Evolutionary conservation across 2,888 invertebrate species (phyloP).

Genomic region (Chymomyza caudatula): DNA sequence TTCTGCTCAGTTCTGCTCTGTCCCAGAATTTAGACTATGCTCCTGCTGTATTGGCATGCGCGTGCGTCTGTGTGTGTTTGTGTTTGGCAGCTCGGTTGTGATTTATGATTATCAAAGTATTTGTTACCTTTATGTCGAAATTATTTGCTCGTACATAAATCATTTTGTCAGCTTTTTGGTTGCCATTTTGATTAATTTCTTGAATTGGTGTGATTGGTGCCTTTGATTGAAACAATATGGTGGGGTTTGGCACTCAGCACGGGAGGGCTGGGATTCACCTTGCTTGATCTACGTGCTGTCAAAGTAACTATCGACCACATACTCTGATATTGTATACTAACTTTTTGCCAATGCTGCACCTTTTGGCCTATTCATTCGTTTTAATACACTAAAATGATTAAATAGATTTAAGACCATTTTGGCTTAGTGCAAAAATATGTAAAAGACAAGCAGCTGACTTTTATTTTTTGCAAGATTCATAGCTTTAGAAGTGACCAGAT

Average conservation of each 20-base stretch:
- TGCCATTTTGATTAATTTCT: slow-evolving; percentile 67
- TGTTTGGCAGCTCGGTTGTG: slow-evolving; percentile 36
- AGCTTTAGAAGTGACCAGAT: too few relatives aligned
- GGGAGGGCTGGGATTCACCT: too few relatives aligned
- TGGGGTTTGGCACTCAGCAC: background rate
- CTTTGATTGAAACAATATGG: slow-evolving; percentile 29
- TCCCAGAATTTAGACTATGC: slow-evolving; percentile 2
- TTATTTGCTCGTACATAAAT: slow-evolving; percentile 67
- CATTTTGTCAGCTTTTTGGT: slow-evolving; percentile 48
- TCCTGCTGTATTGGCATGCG: too few relatives aligned
- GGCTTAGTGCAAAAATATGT: too few relatives aligned
- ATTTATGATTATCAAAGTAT: slow-evolving; percentile 72
- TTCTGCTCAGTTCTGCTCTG: background rate
- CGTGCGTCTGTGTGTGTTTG: background rate
- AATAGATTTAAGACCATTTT: too few relatives aligned
- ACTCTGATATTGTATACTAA: background rate
- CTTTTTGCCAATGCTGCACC: background rate
- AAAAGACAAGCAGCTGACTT: too few relatives aligned
- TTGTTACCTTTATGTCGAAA: slow-evolving; percentile 69
- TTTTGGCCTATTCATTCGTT: background rate
- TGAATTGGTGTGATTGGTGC: slow-evolving; percentile 63
- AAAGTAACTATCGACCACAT: background rate
- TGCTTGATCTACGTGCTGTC: too few relatives aligned
- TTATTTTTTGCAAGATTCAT: too few relatives aligned
- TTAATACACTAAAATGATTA: background rate